Evolutionary conservation across 2,888 invertebrate genomes (phyloP), one percentile per base, ranked within the genome.

Genomic region (Drosophila borealis): DNA sequence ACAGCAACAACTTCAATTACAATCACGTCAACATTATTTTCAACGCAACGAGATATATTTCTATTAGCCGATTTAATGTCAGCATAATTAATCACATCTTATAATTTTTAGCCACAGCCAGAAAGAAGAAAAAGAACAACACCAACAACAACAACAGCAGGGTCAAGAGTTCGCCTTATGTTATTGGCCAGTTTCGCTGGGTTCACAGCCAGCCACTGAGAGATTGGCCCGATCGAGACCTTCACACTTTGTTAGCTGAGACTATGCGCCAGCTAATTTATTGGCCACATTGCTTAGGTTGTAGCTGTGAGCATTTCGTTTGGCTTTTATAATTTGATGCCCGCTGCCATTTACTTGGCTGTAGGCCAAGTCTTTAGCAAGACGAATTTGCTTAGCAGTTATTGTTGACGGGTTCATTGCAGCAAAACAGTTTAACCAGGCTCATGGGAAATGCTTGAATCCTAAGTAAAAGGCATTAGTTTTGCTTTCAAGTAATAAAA

Each of bases 51-150:
- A 88, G 84, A 84, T 84, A 85, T 85, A 86, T 88, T 88, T 88
- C 88, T 88, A 89, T 89, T 88, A 89, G 84, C 81, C 87, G 84
- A 78, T 84, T 86, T 88, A 86, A 89, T 89, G 88, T 80, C 87
- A 81, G 84, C 78, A 76, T 88, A 80, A 88, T 88, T 88, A 89
- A 89, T 88, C 87, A 88, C 78, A 68, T 60, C 70, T 65, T 70
- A 79, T 81, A 79, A 87, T 81, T 70, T 76, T 65, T 55, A 75
- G 67, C 62, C 55, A 41, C 54, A 61, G n/a, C 65, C 65, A 65
- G 14, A 55, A 59, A 21, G 62, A 70, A 34, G 63, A 55, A 25
- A 53, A 59, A 37, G 49, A 68, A 25, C 63, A 63, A 25, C 50
- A 50, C 19, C 56, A 57, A 10, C 51, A 48, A 21, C 59, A 42